Conservation (phyloP, 2,888 invertebrate genomes). For the Bembecia ichneumoniformis region DNA sequence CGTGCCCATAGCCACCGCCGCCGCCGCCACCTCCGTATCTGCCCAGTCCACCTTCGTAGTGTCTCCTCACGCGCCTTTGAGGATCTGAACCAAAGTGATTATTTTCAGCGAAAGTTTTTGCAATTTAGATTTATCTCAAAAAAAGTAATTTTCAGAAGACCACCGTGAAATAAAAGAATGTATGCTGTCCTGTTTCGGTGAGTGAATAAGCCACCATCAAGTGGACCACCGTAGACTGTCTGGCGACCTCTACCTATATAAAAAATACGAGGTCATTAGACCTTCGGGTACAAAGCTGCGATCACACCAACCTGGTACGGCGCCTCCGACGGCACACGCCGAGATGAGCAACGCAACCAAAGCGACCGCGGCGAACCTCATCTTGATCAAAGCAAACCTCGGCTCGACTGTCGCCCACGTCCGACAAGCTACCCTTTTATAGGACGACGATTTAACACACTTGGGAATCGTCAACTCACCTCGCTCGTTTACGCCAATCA, state of each 20-base stretch:
- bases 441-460: constrained; percentile 21
- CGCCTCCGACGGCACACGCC: constrained; percentile 17
- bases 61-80: constrained; percentile 21
- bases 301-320: constrained; percentile 34
- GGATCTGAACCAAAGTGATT: not conserved
- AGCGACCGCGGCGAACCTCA: constrained; percentile 7
- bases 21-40: constrained; percentile 18
- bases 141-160: too few relatives aligned
- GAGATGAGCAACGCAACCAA: constrained; percentile 15
- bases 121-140: too few relatives aligned
- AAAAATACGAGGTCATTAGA: not conserved
- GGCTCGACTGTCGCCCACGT: constrained; percentile 14
- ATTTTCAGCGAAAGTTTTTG: not conserved
- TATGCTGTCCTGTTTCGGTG: too few relatives aligned
- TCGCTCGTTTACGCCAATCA: constrained; percentile 28
- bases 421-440: constrained; percentile 25
- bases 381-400: not conserved
- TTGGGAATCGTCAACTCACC: constrained; percentile 29
- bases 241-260: too few relatives aligned
- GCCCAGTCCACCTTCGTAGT: constrained; percentile 20
- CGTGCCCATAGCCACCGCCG: constrained; percentile 14
- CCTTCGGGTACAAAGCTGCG: not conserved
- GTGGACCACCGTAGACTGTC: too few relatives aligned
- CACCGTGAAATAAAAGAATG: too few relatives aligned
- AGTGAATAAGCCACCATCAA: too few relatives aligned